Conservation (phyloP, 2,113 vertebrate species). For the Prinia subflava region DNA sequence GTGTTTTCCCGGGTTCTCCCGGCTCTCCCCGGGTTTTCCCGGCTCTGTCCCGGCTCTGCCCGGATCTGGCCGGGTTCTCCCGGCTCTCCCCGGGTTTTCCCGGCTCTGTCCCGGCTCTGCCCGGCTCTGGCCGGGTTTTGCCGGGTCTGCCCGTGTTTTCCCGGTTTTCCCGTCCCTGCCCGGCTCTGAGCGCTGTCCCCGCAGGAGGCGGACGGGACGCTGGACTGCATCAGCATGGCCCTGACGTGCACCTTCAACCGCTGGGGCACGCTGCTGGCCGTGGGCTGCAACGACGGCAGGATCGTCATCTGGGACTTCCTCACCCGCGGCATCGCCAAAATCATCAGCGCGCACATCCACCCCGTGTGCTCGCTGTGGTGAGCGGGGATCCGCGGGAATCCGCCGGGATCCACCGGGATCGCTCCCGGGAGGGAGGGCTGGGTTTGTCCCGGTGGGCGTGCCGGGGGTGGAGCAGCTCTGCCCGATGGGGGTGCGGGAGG, state of each 20-base stretch:
- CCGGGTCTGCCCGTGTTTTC: too few relatives aligned
- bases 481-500: fast-evolving
- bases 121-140: too few relatives aligned
- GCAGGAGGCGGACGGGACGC: conserved; percentile 93
- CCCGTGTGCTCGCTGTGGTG: conserved; percentile 94
- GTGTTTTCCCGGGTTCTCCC: too few relatives aligned
- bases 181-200: neutral
- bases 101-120: too few relatives aligned
- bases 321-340: conserved; percentile 95
- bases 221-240: conserved; percentile 99
- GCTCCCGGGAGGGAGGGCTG: too few relatives aligned
- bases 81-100: too few relatives aligned
- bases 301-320: conserved; percentile 99
- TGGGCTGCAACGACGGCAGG: conserved; percentile 95
- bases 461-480: neutral
- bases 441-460: too few relatives aligned
- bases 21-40: too few relatives aligned
- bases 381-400: neutral
- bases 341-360: conserved; percentile 97
- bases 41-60: too few relatives aligned
- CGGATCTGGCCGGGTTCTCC: too few relatives aligned
- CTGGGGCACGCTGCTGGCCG: conserved; percentile 95
- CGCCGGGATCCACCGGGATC: too few relatives aligned
- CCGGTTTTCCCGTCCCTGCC: too few relatives aligned
- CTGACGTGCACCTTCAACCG: conserved; percentile 99